Conservation (phyloP, 1,140 invertebrate genomes). For the Drosophila obscura region DNA sequence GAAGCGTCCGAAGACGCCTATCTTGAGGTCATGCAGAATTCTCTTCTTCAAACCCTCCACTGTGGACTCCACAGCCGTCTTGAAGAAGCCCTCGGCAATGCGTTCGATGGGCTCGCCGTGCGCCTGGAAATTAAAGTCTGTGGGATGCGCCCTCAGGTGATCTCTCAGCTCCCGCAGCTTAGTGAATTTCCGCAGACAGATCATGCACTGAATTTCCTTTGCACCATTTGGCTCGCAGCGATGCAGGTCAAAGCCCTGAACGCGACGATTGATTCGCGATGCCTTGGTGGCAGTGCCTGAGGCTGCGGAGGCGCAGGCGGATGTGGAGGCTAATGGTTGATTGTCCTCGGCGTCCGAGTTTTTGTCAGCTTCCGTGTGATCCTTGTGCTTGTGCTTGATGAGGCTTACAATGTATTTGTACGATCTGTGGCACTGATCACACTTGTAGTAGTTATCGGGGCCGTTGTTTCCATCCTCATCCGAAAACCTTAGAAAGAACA, state of each 20-base stretch:
- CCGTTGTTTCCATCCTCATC: conserved; percentile 55
- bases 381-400: conserved; percentile 66
- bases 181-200: conserved; percentile 57
- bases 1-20: conserved; percentile 57
- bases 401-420: conserved; percentile 69
- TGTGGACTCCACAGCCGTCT: conserved; percentile 68
- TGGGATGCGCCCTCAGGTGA: conserved; percentile 54
- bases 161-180: conserved; percentile 57
- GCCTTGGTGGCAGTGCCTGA: conserved; percentile 23
- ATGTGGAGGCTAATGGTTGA: conserved; percentile 33
- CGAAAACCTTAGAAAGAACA: conserved; percentile 35
- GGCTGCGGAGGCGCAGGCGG: background rate
- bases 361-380: conserved; percentile 33
- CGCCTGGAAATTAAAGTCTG: conserved; percentile 52
- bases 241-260: conserved; percentile 58
- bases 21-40: conserved; percentile 55
- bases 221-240: conserved; percentile 66
- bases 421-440: conserved; percentile 61
- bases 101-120: conserved; percentile 66
- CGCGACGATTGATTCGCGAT: conserved; percentile 58
- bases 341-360: conserved; percentile 41
- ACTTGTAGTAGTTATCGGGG: conserved; percentile 64
- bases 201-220: conserved; percentile 72
- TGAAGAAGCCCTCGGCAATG: conserved; percentile 67
- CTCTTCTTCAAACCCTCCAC: conserved; percentile 46